Base-by-base conservation (phyloP, 1,140 invertebrate genomes). In the Neotoxoptera formosana region DNA sequence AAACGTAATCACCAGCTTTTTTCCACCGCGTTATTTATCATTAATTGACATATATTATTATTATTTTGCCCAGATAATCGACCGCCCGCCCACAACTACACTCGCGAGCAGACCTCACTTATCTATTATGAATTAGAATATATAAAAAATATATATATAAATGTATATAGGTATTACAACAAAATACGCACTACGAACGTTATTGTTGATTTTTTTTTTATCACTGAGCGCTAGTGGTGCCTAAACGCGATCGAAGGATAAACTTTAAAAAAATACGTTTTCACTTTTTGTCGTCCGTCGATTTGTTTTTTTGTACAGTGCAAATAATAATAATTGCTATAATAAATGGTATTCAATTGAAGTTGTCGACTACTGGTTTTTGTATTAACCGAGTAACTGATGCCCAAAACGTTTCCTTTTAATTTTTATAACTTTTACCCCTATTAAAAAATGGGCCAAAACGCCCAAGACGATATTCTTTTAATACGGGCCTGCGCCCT, bases 191-290 rank as follows among this genome's bases (percentile, higher is more conserved):
- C 51, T 20, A 53, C 51, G 7, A n/a, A 76, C 30, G 60, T n/a
- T 34, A n/a, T 30, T 76, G 14, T 76, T 76, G 60, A 30, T 76
- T 76, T n/a, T 87, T 86, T 86, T 86, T 36, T 83, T 83, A 88
- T 88, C 87, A 51, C 21, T n/a, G 47, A 8, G 20, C 86, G 7
- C 86, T 20, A 88, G 48, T 88, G 87, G 47, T 88, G 87, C 87
- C 47, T n/a, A 88, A 88, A 51, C 47, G 21, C 41, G 36, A 9
- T 1, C 60, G 60, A 76, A n/a, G 30, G 14, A 76, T n/a, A 17
- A n/a, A n/a, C 30, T 67, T 6, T 30, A 67, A 67, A 17, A 76
- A 0, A 4, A 17, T 20, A n/a, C 30, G 30, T 67, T 67, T 67
- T 17, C n/a, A n/a, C 14, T 76, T n/a, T n/a, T n/a, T 17, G 30